Conservation (phyloP, 2,113 vertebrate species). For the Poeciliopsis prolifica region DNA sequence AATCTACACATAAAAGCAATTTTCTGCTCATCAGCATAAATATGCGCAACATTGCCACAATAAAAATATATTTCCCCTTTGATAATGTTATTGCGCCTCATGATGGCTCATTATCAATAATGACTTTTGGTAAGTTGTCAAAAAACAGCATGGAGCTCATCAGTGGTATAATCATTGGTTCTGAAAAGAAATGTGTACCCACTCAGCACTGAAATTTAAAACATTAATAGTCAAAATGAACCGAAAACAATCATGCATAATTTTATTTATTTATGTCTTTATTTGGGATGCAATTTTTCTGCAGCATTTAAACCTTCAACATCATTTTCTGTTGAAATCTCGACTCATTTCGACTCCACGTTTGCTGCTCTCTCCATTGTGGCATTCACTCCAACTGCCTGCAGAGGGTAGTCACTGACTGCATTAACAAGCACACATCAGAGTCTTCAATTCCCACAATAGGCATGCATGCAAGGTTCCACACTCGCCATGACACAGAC, state of each 20-base stretch:
- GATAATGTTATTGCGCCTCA: constrained; percentile 47
- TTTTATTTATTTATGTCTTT: not conserved
- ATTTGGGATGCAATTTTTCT: constrained; percentile 9
- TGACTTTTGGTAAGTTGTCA: constrained; percentile 55
- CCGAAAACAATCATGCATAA: constrained; percentile 19
- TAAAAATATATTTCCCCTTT: constrained; percentile 52
- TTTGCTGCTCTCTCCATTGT: constrained; percentile 3
- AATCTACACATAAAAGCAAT: constrained; percentile 46
- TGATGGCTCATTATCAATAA: constrained; percentile 65
- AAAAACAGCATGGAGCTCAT: constrained; percentile 59
- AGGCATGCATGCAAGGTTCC: constrained; percentile 8
- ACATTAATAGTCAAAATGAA: constrained; percentile 40
- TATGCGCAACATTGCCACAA: constrained; percentile 31
- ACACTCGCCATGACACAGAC: constrained; percentile 21
- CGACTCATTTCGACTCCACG: constrained; percentile 8
- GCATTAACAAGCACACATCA: constrained; percentile 24
- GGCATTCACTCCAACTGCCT: constrained; percentile 66
- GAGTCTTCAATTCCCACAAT: constrained; percentile 15
- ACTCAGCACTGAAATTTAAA: constrained; percentile 12
- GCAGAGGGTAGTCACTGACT: constrained; percentile 82
- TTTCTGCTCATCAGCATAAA: constrained; percentile 39
- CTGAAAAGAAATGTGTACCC: constrained; percentile 45
- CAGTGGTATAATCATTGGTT: constrained; percentile 47
- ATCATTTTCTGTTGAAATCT: constrained; percentile 1
- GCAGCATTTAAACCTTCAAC: constrained; percentile 15